Percentiles rank a stretch among this genome's conserved stretches.
Evolutionary conservation across 2,888 invertebrate species (phyloP).

Genomic region (Drosophila dives): DNA sequence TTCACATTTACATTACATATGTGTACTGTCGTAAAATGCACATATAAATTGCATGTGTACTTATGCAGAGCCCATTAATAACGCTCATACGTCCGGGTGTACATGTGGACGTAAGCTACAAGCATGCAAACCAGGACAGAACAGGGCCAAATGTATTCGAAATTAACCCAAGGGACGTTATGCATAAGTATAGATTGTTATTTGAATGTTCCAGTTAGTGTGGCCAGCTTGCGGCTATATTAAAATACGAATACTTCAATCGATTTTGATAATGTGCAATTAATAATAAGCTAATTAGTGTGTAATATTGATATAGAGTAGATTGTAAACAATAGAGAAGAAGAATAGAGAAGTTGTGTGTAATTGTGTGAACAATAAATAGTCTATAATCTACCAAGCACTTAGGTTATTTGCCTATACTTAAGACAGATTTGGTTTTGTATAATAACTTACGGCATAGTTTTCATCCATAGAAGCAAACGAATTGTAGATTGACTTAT

Average conservation of each 20-base stretch:
- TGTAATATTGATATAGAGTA: neutral
- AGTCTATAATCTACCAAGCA: neutral
- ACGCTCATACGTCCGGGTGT: conserved; percentile 68
- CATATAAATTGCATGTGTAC: conserved; percentile 68
- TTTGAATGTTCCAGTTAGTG: conserved; percentile 27
- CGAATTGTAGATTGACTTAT: neutral
- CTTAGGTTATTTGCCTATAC: neutral
- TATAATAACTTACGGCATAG: neutral
- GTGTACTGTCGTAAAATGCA: conserved; percentile 67
- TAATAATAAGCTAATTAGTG: neutral
- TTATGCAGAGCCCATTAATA: conserved; percentile 70
- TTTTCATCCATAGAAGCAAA: too few species aligned
- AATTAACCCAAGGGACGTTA: conserved; percentile 19
- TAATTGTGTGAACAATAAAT: neutral
- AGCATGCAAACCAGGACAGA: conserved; percentile 12
- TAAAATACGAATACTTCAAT: conserved; percentile 1
- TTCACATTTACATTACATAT: conserved; percentile 29
- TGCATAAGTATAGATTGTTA: conserved; percentile 12
- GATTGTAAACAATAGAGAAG: neutral
- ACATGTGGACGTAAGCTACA: conserved; percentile 36
- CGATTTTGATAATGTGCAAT: neutral
- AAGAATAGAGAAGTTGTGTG: neutral
- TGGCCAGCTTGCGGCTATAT: neutral
- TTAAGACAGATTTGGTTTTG: neutral
- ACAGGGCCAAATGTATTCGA: conserved; percentile 1